phyloP scores from a whole-genome alignment of 2,113 vertebrate species.

The cattle (Bos taurus) region ARS-UCD2.0 NC_082638.1:2203001-2203500 shows the following conservation, averaged over 20 bases:
- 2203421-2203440: conserved; percentile 62
- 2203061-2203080: accelerated
- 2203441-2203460: conserved; percentile 74
- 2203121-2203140: not conserved
- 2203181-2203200: not conserved
- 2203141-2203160: not conserved
- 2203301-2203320: not conserved
- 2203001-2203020: not conserved
- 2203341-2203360: not conserved
- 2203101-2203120: not conserved
- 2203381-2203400: conserved; percentile 66
- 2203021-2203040: not conserved
- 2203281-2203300: not conserved
- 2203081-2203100: accelerated
- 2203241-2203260: not conserved
- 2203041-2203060: not conserved
- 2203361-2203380: conserved; percentile 63
- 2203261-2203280: not conserved
- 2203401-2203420: conserved; percentile 77
- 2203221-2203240: not conserved
- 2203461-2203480: conserved; percentile 71
- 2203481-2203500: conserved; percentile 58
- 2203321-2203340: conserved; percentile 71
- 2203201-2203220: not conserved
- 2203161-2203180: not conserved